phyloP scores from a whole-genome alignment of 2,888 invertebrate species.

The Tipula vernalis region DNA sequence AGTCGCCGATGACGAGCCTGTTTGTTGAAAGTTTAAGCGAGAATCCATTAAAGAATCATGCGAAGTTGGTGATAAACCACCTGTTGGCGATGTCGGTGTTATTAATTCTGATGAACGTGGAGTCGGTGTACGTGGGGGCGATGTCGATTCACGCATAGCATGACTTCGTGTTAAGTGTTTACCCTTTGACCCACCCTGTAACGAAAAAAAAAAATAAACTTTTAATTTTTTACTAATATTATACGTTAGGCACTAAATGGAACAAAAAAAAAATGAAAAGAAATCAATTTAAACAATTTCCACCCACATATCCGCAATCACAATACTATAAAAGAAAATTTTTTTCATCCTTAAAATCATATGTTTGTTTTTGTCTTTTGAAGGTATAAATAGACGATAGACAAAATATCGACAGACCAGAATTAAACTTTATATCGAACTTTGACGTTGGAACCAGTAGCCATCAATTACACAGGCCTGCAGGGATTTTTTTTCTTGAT shows the following conservation, averaged over 20 bases:
- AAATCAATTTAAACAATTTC: background rate
- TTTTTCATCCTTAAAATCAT: background rate
- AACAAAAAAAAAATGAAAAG: background rate
- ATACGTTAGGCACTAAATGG: background rate
- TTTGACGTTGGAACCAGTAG: no score
- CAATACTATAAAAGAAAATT: background rate
- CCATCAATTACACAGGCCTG: no score
- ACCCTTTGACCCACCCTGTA: constrained; percentile 56
- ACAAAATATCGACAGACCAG: no score
- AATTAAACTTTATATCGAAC: no score
- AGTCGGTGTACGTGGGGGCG: constrained; percentile 45
- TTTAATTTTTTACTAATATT: background rate
- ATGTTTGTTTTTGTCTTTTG: background rate
- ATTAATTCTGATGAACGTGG: constrained; percentile 30
- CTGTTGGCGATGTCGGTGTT: constrained; percentile 19
- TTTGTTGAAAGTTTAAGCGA: constrained; percentile 26
- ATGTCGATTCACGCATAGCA: constrained; percentile 77
- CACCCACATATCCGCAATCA: background rate
- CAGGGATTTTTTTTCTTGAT: no score
- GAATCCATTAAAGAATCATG: constrained; percentile 22
- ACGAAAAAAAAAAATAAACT: constrained; percentile 14
- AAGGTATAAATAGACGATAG: background rate
- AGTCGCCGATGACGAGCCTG: constrained; percentile 19
- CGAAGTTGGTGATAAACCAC: constrained; percentile 19
- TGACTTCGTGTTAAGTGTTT: constrained; percentile 79